Percentiles rank a stretch among this genome's conserved stretches.
Conservation (phyloP, 64 coral and sea anemone genomes). For the Orbicella faveolata region DNA sequence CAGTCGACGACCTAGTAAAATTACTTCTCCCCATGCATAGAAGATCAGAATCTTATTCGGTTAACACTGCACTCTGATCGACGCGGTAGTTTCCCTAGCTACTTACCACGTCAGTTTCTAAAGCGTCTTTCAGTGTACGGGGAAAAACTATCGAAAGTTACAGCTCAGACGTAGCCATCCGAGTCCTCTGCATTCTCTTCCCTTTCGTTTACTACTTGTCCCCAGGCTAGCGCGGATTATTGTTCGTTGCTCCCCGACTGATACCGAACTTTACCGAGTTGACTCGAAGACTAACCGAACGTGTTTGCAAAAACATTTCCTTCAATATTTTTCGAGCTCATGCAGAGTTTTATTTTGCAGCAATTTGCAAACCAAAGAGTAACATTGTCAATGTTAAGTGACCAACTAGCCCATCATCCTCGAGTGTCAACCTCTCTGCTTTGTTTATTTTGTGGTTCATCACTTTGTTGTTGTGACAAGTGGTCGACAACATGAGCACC, state of each 20-base stretch:
- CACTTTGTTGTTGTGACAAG: background rate
- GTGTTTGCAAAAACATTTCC: background rate
- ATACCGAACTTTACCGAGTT: background rate
- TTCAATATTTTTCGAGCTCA: background rate
- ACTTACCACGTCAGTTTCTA: background rate
- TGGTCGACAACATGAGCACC: background rate
- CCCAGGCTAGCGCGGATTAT: background rate
- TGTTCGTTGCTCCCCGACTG: background rate
- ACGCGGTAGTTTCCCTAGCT: background rate
- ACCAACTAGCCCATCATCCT: background rate
- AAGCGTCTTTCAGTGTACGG: background rate
- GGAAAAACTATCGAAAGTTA: background rate
- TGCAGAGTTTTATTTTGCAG: background rate
- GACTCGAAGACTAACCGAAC: background rate
- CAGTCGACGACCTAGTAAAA: too few relatives aligned
- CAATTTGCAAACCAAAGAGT: background rate
- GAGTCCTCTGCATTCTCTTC: too few relatives aligned
- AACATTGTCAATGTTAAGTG: background rate
- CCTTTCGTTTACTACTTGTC: background rate
- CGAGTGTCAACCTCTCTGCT: background rate
- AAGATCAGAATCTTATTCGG: too few relatives aligned
- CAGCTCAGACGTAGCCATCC: too few relatives aligned
- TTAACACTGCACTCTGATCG: too few relatives aligned
- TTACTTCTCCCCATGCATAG: background rate
- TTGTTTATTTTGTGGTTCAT: background rate